A percentile compares a stretch with the other conserved stretches of the same genome.
Evolutionary conservation across 2,797 vertebrate species (phyloP).

Genomic region (Antennarius maculatus): DNA sequence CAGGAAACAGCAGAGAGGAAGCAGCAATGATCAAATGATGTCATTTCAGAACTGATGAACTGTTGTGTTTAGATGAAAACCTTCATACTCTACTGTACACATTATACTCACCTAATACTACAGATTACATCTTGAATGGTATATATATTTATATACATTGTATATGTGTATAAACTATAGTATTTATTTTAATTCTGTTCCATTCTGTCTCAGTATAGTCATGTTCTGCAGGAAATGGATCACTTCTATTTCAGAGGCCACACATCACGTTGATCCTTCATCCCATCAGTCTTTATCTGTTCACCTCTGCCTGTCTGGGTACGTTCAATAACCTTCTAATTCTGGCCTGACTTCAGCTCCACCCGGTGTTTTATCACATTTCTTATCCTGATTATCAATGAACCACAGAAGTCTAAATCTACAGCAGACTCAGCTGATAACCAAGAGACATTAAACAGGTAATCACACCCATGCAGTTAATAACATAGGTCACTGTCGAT

Average conservation of each 20-base stretch:
- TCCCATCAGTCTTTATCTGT: constrained; percentile 33
- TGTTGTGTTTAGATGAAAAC: too few relatives aligned
- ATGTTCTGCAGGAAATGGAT: too few relatives aligned
- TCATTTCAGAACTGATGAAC: neutral
- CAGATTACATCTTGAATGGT: too few relatives aligned
- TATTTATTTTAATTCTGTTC: too few relatives aligned
- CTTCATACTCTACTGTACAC: too few relatives aligned
- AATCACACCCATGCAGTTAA: neutral
- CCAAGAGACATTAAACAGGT: constrained; percentile 11
- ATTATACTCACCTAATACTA: too few relatives aligned
- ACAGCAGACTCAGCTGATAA: constrained; percentile 33
- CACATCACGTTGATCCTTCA: neutral
- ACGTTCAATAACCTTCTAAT: constrained; percentile 18
- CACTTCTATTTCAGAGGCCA: too few relatives aligned
- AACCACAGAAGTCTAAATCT: constrained; percentile 9
- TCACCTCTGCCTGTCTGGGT: constrained; percentile 43
- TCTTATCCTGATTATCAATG: constrained; percentile 42
- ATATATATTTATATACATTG: too few relatives aligned
- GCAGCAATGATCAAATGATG: too few relatives aligned
- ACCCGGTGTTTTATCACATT: constrained; percentile 29
- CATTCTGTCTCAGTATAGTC: too few relatives aligned
- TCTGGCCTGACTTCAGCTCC: constrained; percentile 15
- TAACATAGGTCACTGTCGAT: neutral
- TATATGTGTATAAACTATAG: too few relatives aligned
- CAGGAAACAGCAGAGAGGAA: too few relatives aligned